Evolutionary conservation across 2,888 invertebrate genomes (phyloP).

Genomic region (Pseudococcus viburni): DNA sequence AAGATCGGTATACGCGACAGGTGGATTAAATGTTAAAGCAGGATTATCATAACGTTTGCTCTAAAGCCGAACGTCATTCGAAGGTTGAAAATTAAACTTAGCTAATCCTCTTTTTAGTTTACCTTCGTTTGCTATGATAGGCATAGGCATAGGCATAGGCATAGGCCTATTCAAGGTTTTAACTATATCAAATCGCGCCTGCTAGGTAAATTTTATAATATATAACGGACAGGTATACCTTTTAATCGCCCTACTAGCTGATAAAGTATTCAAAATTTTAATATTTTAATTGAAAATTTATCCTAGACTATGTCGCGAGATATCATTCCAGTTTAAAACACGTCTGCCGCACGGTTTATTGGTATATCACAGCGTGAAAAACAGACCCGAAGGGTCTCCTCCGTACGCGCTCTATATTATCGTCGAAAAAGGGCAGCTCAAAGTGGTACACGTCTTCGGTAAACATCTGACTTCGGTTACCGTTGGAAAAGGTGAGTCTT

Average conservation of each 20-base stretch:
- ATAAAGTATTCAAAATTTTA: slow-evolving; percentile 36
- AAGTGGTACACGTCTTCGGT: slow-evolving; percentile 92
- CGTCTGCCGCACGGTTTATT: slow-evolving; percentile 88
- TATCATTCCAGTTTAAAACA: slow-evolving; percentile 90
- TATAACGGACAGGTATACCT: not conserved
- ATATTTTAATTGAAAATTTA: slow-evolving; percentile 44
- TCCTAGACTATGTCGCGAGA: slow-evolving; percentile 86
- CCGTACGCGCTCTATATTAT: slow-evolving; percentile 93
- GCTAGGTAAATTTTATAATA: slow-evolving; percentile 23
- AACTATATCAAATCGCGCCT: slow-evolving; percentile 5
- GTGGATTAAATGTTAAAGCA: slow-evolving; percentile 40
- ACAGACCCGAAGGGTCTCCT: slow-evolving; percentile 84
- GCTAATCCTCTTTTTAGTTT: slow-evolving; percentile 50
- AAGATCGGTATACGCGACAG: slow-evolving; percentile 24
- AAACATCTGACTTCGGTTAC: slow-evolving; percentile 88
- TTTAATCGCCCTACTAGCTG: not conserved
- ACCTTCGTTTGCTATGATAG: slow-evolving; percentile 33
- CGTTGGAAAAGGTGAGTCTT: slow-evolving; percentile 80
- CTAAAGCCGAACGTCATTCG: slow-evolving; percentile 42
- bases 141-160: not conserved
- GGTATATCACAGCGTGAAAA: slow-evolving; percentile 92
- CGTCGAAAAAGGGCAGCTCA: slow-evolving; percentile 91
- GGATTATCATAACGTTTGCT: slow-evolving; percentile 42
- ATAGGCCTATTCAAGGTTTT: not conserved
- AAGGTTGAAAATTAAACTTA: slow-evolving; percentile 50